A percentile compares a stretch with the other conserved stretches of the same genome.
Conservation (phyloP, 1,140 invertebrate species). For the Anastrepha ludens region DNA sequence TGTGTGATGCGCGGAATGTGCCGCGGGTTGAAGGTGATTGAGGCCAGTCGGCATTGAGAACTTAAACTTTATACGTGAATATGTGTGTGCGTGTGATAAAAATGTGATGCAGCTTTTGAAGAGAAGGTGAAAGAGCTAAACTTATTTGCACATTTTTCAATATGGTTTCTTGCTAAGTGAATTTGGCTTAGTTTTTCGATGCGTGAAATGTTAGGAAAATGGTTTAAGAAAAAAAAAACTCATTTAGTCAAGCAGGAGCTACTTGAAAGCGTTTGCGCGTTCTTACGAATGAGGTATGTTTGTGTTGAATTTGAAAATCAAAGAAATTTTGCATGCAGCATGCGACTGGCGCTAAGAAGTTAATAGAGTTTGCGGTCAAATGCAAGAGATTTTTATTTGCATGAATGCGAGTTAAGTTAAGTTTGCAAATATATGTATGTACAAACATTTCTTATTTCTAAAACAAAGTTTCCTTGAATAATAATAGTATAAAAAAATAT, state of each 20-base stretch:
- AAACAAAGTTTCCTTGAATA: too few species aligned
- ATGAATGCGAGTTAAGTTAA: too few species aligned
- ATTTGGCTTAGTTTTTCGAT: slow-evolving; percentile 34
- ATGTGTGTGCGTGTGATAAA: neutral
- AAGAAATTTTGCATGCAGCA: neutral
- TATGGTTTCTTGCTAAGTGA: slow-evolving; percentile 21
- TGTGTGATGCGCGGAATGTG: neutral
- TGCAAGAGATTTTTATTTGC: too few species aligned
- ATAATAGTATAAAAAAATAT: neutral
- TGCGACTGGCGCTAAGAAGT: neutral
- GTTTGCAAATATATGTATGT: too few species aligned
- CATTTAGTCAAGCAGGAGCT: neutral
- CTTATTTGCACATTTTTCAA: slow-evolving; percentile 45
- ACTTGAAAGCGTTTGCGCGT: neutral
- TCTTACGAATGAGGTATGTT: neutral
- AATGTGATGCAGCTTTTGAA: slow-evolving; percentile 11
- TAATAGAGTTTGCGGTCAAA: too few species aligned
- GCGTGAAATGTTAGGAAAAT: neutral
- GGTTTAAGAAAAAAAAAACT: neutral
- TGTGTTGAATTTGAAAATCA: neutral
- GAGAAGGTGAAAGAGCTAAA: slow-evolving; percentile 32
- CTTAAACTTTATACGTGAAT: neutral
- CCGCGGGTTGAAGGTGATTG: slow-evolving; percentile 21
- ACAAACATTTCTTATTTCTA: too few species aligned
- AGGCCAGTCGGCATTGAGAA: slow-evolving; percentile 10